A percentile compares a stretch with the other conserved stretches of the same genome.
Evolutionary conservation across 2,113 vertebrate species (phyloP).

Genomic region (Salminus brasiliensis): DNA sequence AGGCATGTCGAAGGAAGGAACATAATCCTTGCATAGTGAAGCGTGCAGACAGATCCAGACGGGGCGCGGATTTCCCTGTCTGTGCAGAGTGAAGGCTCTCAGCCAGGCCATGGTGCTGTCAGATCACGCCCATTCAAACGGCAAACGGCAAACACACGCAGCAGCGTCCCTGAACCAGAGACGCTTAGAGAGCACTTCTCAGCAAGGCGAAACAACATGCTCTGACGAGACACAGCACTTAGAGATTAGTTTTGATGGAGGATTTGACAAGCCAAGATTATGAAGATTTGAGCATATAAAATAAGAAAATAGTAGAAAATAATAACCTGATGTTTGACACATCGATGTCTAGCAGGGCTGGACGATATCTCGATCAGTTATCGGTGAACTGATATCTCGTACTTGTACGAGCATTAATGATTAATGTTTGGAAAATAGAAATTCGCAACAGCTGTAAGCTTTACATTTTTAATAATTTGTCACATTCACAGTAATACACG

Average conservation of each 20-base stretch:
- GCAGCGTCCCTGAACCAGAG: not conserved
- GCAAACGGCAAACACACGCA: constrained; percentile 1
- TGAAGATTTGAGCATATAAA: not conserved
- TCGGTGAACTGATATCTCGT: too few relatives aligned
- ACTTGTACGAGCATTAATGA: too few relatives aligned
- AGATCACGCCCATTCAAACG: not conserved
- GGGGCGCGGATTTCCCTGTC: not conserved
- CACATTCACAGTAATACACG: too few relatives aligned
- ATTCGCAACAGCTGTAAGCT: too few relatives aligned
- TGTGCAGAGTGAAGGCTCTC: not conserved
- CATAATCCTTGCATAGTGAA: constrained; percentile 15
- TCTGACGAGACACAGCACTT: not conserved
- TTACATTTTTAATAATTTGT: too few relatives aligned
- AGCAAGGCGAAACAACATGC: not conserved
- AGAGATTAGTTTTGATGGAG: not conserved
- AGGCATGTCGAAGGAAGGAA: not conserved
- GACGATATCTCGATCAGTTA: too few relatives aligned
- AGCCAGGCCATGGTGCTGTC: not conserved
- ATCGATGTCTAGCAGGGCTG: too few relatives aligned
- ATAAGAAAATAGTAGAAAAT: not conserved
- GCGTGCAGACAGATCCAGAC: not conserved
- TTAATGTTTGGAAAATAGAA: too few relatives aligned
- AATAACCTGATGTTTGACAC: not conserved
- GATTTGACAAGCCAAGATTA: not conserved
- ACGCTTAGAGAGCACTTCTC: not conserved